Evolutionary conservation across 2,113 vertebrate genomes (phyloP).

Genomic region (Paratilapia polleni): DNA sequence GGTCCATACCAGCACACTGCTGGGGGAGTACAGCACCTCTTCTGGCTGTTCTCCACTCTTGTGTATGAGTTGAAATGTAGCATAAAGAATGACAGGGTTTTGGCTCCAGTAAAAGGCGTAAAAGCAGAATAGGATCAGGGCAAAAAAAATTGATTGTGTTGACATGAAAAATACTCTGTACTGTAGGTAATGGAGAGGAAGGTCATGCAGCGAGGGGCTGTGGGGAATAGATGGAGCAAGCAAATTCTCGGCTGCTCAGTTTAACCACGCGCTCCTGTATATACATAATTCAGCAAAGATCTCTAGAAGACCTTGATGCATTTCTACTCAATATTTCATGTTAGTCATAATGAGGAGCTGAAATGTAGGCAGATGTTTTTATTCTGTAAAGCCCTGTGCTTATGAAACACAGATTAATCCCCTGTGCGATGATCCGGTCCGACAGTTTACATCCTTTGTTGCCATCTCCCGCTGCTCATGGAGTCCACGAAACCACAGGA

Average conservation of each 20-base stretch:
- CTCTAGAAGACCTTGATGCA: constrained; percentile 41
- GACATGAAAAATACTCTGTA: constrained; percentile 41
- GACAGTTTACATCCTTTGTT: constrained; percentile 52
- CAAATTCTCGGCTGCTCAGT: constrained; percentile 13
- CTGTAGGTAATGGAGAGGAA: constrained; percentile 33
- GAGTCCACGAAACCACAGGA: constrained; percentile 45
- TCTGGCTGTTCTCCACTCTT: background rate
- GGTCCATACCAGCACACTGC: background rate
- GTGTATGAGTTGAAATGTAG: background rate
- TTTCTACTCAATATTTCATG: constrained; percentile 47
- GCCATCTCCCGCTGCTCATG: constrained; percentile 42
- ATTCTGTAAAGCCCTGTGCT: constrained; percentile 30
- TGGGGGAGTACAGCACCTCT: background rate
- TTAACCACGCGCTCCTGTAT: constrained; percentile 25
- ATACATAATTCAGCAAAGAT: constrained; percentile 66
- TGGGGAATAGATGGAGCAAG: constrained; percentile 23
- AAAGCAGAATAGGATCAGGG: constrained; percentile 17
- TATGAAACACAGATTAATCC: constrained; percentile 57
- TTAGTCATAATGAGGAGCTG: constrained; percentile 49
- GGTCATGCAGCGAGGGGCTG: constrained; percentile 31
- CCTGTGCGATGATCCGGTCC: constrained; percentile 54
- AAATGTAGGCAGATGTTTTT: constrained; percentile 48
- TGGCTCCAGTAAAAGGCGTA: background rate
- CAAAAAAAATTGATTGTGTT: constrained; percentile 54
- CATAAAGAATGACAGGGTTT: background rate